Base-by-base conservation (phyloP, 1,140 invertebrate species). In the Pissodes strobi region DNA sequence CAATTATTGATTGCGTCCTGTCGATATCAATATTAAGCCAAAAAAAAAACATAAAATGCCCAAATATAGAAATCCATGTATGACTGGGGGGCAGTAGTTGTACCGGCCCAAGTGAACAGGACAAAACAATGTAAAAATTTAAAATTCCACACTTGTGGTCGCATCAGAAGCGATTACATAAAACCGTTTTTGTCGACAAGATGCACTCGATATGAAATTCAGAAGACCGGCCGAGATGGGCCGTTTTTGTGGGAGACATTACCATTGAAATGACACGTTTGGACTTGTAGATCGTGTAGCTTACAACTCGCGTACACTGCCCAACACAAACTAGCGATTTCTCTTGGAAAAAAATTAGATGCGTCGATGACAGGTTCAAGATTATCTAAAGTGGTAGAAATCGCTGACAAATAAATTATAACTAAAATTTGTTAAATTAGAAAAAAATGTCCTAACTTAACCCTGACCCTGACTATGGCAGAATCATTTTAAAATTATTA, bases 191-290 rank as follows among this genome's bases (percentile, higher is more conserved):
- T 53, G 49, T 53, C 18, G 27, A 37, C 25, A 19, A 53, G 49
- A 53, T 53, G 49, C 49, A 19, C 49, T 53, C 18, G 49, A 53
- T 53, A 34, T 53, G 27, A 53, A 53, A 53, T 53, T 53, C 49
- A 53, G 27, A 53, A 30, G 49, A 53, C 9, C 49, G 10, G 12
- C 10, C 49, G 49, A 53, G 49, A 53, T 53, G 49, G 30, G 49
- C 49, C 25, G 49, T 53, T 53, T 53, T 53, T 53, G 49, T 43
- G 12, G 17, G 27, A 12, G 49, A 17, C 12, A 53, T 53, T 53
- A 53, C 49, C 49, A 53, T 53, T 34, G 49, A 53, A 53, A 53
- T 53, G 49, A 53, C 49, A 53, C 27, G 49, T 53, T 53, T 53
- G 37, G 49, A 34, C 49, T 53, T 53, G 49, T 53, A 53, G 30